Percentiles rank a stretch among this genome's conserved stretches.
Conservation (phyloP, 2,113 vertebrate species). For the Salvator merianae region DNA sequence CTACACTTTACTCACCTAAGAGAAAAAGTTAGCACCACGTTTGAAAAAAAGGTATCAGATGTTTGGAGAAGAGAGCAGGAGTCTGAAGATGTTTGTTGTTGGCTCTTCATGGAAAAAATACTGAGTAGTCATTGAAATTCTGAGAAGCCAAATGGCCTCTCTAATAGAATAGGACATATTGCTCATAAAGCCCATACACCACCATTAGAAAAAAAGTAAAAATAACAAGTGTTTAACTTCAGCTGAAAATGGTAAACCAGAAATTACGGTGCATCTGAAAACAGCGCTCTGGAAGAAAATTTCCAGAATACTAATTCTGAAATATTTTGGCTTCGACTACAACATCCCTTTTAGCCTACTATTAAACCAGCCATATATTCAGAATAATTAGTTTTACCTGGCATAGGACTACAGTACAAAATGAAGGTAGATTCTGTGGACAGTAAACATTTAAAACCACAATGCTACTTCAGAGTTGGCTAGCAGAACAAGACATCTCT, state of each 20-base stretch:
- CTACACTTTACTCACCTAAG: constrained; percentile 75
- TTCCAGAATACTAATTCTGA: constrained; percentile 75
- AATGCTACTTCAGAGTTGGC: constrained; percentile 78
- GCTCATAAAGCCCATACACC: constrained; percentile 77
- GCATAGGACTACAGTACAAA: constrained; percentile 81
- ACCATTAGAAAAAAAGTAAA: constrained; percentile 77
- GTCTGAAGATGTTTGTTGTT: constrained; percentile 61
- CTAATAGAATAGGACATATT: constrained; percentile 78
- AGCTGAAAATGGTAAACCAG: constrained; percentile 75
- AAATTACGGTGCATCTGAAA: constrained; percentile 81
- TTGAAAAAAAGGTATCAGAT: constrained; percentile 21
- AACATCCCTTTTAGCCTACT: constrained; percentile 60
- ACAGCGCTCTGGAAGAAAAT: constrained; percentile 68
- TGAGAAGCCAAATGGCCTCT: constrained; percentile 69
- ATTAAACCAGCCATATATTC: constrained; percentile 38
- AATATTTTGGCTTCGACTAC: constrained; percentile 68
- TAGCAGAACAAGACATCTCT: constrained; percentile 63
- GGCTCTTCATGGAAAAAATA: constrained; percentile 68
- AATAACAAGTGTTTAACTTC: constrained; percentile 77
- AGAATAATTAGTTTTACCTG: constrained; percentile 75
- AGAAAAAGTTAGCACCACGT: constrained; percentile 78
- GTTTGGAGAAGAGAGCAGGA: constrained; percentile 1
- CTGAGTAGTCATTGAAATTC: constrained; percentile 58
- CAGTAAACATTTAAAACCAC: constrained; percentile 77
- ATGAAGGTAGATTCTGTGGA: constrained; percentile 82